A percentile compares a stretch with the other conserved stretches of the same genome.
These are phyloP conservation scores for Chalcosyrphus nemorum DNA, from an alignment of 2,888 invertebrate genomes.

Conservation along the genomic window DNA sequence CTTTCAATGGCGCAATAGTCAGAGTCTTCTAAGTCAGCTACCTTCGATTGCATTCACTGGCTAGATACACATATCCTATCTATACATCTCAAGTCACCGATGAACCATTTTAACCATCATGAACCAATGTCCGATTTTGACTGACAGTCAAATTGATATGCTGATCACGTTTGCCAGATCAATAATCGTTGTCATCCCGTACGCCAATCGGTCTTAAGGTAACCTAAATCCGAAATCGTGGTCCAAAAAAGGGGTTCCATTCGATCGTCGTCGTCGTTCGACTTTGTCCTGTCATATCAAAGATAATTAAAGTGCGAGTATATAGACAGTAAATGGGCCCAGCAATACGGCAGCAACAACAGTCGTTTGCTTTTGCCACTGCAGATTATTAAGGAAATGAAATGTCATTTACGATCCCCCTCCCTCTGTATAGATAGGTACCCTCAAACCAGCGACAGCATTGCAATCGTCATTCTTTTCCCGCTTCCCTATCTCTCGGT, in stretches of 20 bases:
- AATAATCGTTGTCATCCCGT: conserved; percentile 59
- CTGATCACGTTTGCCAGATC: conserved; percentile 67
- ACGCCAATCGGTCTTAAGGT: conserved; percentile 27
- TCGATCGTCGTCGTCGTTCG: conserved; percentile 9
- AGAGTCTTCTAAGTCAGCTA: too few relatives aligned
- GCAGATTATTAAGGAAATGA: conserved; percentile 40
- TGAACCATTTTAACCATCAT: too few relatives aligned
- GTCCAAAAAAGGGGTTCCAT: conserved; percentile 73
- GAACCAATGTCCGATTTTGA: neutral
- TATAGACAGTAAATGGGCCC: neutral
- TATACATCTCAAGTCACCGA: too few relatives aligned
- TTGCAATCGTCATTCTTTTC: conserved; percentile 43
- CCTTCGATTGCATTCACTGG: too few relatives aligned
- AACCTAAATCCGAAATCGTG: conserved; percentile 63
- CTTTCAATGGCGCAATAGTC: too few relatives aligned
- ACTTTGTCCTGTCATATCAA: conserved; percentile 58
- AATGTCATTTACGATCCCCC: conserved; percentile 49
- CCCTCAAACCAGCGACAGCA: conserved; percentile 24
- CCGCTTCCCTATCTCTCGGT: too few relatives aligned
- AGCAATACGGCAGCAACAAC: conserved; percentile 1
- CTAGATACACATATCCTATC: too few relatives aligned
- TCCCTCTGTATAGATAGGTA: conserved; percentile 6
- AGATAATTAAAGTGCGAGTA: conserved; percentile 60
- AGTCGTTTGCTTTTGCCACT: conserved; percentile 4
- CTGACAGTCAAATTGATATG: conserved; percentile 47